Conservation (phyloP, 53 echinoderm and acorn worm genomes). For the Stichopus horrens region DNA sequence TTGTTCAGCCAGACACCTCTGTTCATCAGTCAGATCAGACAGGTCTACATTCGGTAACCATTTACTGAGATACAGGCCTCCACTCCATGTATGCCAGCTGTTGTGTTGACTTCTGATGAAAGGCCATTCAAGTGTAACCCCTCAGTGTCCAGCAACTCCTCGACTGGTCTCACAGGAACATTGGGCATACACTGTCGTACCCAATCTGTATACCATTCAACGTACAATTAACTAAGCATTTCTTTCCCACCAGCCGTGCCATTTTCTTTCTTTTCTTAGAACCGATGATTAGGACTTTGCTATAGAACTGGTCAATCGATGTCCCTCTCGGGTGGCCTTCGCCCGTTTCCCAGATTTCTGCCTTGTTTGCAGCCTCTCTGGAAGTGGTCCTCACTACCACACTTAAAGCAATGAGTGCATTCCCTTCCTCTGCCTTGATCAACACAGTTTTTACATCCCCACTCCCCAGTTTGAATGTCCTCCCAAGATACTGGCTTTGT, state of each 20-base stretch:
- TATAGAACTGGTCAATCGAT: constrained; percentile 43
- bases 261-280: constrained; percentile 42
- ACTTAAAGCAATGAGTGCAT: constrained; percentile 52
- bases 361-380: constrained; percentile 50
- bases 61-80: neutral
- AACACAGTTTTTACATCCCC: constrained; percentile 36
- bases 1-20: constrained; percentile 40
- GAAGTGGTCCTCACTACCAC: constrained; percentile 52
- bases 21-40: neutral
- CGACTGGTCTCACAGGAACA: constrained; percentile 36
- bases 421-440: neutral
- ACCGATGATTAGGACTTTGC: neutral
- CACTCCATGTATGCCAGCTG: neutral
- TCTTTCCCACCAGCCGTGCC: constrained; percentile 50
- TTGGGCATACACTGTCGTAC: constrained; percentile 27
- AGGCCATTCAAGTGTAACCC: constrained; percentile 15
- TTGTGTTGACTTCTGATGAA: neutral
- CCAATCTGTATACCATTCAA: constrained; percentile 53
- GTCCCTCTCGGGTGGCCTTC: constrained; percentile 52
- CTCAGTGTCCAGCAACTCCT: constrained; percentile 39
- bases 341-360: constrained; percentile 48
- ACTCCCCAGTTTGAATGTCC: constrained; percentile 26
- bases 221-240: constrained; percentile 51
- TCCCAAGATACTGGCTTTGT: neutral
- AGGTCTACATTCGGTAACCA: constrained; percentile 45